Evolutionary conservation across 2,797 vertebrate species (phyloP).

Genomic region (Lagodon rhomboides): DNA sequence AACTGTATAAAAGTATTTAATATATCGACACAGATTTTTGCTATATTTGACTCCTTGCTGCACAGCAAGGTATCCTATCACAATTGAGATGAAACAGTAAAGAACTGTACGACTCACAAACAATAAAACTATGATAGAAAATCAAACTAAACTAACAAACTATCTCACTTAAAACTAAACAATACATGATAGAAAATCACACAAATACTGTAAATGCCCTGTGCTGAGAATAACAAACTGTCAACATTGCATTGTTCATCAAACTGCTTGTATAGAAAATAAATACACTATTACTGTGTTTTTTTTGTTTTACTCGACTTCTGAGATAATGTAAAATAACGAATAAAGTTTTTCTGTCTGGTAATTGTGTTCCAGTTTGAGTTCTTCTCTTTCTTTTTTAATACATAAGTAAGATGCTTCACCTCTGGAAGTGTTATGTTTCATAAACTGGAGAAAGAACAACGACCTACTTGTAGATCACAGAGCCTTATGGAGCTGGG

Average conservation of each 20-base stretch:
- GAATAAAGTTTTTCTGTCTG: slow-evolving; percentile 22
- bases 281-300: slow-evolving; percentile 71
- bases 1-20: slow-evolving; percentile 3
- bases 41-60: not conserved
- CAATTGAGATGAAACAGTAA: not conserved
- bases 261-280: slow-evolving; percentile 70
- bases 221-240: slow-evolving; percentile 26
- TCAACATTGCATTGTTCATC: slow-evolving; percentile 36
- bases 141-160: slow-evolving; percentile 18
- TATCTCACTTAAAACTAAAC: slow-evolving; percentile 4
- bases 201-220: not conserved
- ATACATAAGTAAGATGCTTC: not conserved
- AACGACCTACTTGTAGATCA: not conserved
- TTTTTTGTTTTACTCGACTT: slow-evolving; percentile 51
- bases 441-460: not conserved
- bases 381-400: not conserved
- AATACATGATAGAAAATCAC: too few relatives aligned
- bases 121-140: not conserved
- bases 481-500: not conserved
- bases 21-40: slow-evolving; percentile 4
- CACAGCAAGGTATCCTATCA: not conserved
- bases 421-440: not conserved
- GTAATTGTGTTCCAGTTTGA: slow-evolving; percentile 6
- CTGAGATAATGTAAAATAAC: slow-evolving; percentile 69
- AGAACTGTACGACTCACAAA: not conserved